Base-by-base conservation (phyloP, 2,888 invertebrate genomes). In the Eupelmus urozonus region DNA sequence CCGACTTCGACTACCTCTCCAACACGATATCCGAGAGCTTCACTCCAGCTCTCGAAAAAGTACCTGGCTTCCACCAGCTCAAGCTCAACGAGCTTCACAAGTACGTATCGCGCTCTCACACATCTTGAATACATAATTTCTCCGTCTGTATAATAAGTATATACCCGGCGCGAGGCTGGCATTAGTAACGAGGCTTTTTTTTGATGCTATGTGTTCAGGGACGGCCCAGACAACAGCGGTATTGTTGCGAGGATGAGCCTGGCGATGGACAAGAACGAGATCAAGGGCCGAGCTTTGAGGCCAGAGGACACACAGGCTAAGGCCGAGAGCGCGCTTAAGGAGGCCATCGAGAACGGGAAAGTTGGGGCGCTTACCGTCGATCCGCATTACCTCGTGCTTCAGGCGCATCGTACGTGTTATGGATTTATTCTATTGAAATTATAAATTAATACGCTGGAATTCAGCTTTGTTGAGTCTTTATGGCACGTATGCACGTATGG, bases 291-390 rank as follows among this genome's bases (percentile, higher is more conserved):
- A 57, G 87, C 90, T 1, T 81, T 90, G 69, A 85, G 80, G 87
- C 88, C 78, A 1, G 80, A 84, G 34, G 90, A 89, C 70, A 87
- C 87, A 1, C 85, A 85, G 51, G 83, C 85, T 34, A 83, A 84
- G 85, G 85, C 88, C 88, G 92, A 94, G 86, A 90, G 92, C 29
- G 93, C 93, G 0, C 90, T 97, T 1, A 90, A 92, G 78, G 94
- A 95, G 55, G 94, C 94, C 11, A 91, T 97, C 0, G 91, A 93
- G 1, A 92, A 91, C 0, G 97, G 96, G 4, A 92, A 92, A 84
- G 94, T 96, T 7, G 97, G 97, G 0, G 94, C 94, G 40, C 89
- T 97, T 0, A 93, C 93, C 27, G 94, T 97, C 0, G 96, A 97
- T 89, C 96, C 96, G 0, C 93, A 94, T 78, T 96, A 94, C 87